phyloP scores from a whole-genome alignment of 1,140 invertebrate species.

The Phenacoccus solenopsis region DNA sequence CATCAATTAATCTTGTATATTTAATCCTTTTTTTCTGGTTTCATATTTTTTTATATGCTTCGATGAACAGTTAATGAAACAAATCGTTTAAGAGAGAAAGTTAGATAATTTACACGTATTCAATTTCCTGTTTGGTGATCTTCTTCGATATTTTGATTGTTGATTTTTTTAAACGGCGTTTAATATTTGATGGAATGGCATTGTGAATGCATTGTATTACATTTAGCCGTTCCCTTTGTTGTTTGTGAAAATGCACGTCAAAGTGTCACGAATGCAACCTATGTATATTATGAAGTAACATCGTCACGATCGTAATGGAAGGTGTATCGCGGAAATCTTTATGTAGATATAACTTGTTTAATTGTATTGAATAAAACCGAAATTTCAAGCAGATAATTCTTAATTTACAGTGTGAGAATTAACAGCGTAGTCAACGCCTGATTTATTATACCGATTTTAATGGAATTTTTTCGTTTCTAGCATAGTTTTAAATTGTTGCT shows the following conservation, averaged over 20 bases:
- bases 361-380: neutral
- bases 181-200: neutral
- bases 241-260: neutral
- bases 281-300: neutral
- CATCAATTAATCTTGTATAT: neutral
- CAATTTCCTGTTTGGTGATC: constrained; percentile 1
- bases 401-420: no score
- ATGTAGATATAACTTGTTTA: neutral
- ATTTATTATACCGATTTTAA: no score
- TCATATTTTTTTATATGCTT: neutral
- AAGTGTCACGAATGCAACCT: neutral
- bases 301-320: neutral
- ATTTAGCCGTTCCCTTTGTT: neutral
- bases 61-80: neutral
- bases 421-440: no score
- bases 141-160: neutral
- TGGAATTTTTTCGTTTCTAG: no score
- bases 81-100: constrained; percentile 2
- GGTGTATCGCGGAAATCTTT: neutral
- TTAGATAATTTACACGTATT: neutral
- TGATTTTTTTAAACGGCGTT: neutral
- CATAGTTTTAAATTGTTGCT: no score
- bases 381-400: no score
- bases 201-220: neutral
- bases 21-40: neutral